Base-by-base conservation (phyloP, 1,140 invertebrate species). In the Cardiocondyla obscurior region DNA sequence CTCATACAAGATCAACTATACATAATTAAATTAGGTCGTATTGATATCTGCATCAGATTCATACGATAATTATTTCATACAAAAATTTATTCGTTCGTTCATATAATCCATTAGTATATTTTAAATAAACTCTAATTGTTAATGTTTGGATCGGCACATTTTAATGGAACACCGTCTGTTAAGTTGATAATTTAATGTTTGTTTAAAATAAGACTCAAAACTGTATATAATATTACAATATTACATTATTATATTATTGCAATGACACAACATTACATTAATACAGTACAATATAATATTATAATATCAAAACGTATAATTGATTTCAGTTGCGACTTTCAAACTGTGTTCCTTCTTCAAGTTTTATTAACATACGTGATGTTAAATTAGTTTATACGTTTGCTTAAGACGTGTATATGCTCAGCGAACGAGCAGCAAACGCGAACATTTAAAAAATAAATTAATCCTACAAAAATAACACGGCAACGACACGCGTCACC, bases 101-200 rank as follows among this genome's bases (percentile, higher is more conserved):
- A 3, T 49, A 49, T 8, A 33, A 7, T 76, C 30, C 42, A 76
- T 49, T 76, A 76, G 33, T 16, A 79, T 55, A 69, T 30, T 53
- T 53, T 39, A 77, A 39, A 67, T 77, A 65, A 51, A 5, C n/a
- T 19, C 7, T 55, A 1, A 69, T 42, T 42, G 12, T 79, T 79
- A 69, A 79, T 42, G 60, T 53, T 77, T 67, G 16, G 28, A 12
- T 14, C 36, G 12, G n/a, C 16, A 30, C 3, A n/a, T 22, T 42
- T 14, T 10, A 7, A 12, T 51, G 22, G 39, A 77, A 73, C 8
- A 65, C n/a, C 30, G 6, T 3, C 67, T 67, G 33, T 14, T 67
- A 25, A 12, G 30, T 67, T 77, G 25, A 77, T 74, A 58, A 74
- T 67, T 53, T 25, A 53, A 79, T 30, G 16, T 79, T 33, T 16